phyloP scores from a whole-genome alignment of 2,797 vertebrate species.

The Sebastes vulpes region DNA sequence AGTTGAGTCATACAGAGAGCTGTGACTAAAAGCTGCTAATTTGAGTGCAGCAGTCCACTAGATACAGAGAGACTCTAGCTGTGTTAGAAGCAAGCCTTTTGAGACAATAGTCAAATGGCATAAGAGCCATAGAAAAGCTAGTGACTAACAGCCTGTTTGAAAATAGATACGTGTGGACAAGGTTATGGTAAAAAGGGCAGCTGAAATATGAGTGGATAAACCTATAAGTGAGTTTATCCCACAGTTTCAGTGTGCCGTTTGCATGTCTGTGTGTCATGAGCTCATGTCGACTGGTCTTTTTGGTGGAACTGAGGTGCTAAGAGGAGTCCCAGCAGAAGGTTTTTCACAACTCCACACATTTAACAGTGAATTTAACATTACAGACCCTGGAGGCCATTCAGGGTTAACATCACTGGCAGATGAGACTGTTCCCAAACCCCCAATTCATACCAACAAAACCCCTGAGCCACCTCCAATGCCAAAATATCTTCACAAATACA shows the following conservation, averaged over 20 bases:
- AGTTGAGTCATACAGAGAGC: conserved; percentile 68
- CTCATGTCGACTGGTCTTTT: conserved; percentile 16
- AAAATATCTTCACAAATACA: conserved; percentile 42
- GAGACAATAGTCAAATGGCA: conserved; percentile 21
- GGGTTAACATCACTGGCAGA: conserved; percentile 33
- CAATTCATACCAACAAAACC: neutral
- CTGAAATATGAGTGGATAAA: conserved; percentile 4
- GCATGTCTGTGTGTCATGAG: conserved; percentile 35
- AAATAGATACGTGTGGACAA: conserved; percentile 16
- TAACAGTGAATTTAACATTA: conserved; percentile 71
- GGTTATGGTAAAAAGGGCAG: conserved; percentile 7
- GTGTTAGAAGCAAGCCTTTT: conserved; percentile 36
- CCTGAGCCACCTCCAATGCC: conserved; percentile 20
- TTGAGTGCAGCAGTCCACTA: conserved; percentile 56
- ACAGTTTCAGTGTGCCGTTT: neutral
- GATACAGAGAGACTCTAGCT: conserved; percentile 26
- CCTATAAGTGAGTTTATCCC: neutral
- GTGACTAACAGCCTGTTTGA: conserved; percentile 29
- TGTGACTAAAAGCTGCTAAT: conserved; percentile 79
- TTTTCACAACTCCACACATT: conserved; percentile 48
- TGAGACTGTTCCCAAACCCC: conserved; percentile 17
- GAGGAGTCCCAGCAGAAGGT: conserved; percentile 42
- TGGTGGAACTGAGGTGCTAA: conserved; percentile 34
- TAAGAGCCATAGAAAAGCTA: conserved; percentile 7
- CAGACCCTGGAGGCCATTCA: conserved; percentile 36